Evolutionary conservation across 2,888 invertebrate genomes (phyloP).

Genomic region (Scaptomyza caliginosa): DNA sequence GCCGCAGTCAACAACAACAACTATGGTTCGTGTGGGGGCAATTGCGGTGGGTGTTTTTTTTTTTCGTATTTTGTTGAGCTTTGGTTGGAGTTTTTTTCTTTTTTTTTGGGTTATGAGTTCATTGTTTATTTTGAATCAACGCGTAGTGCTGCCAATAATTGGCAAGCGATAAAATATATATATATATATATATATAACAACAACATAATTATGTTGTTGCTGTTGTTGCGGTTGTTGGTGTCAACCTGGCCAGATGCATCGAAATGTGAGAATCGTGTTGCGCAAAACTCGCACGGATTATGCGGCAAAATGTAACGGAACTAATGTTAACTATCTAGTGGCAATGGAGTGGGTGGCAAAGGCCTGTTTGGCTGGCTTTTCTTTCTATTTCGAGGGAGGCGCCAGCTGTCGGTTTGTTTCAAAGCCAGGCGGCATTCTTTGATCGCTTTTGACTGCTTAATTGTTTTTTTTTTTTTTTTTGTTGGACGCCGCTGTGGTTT

Average conservation of each 20-base stretch:
- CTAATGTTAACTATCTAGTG: slow-evolving; percentile 12
- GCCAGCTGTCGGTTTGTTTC: slow-evolving; percentile 63
- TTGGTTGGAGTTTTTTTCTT: background rate
- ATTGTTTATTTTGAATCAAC: slow-evolving; percentile 68
- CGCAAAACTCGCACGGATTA: slow-evolving; percentile 37
- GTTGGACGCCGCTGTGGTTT: slow-evolving; percentile 58
- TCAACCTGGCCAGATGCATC: slow-evolving; percentile 59
- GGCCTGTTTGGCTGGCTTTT: background rate
- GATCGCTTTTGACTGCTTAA: slow-evolving; percentile 68
- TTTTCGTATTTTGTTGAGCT: slow-evolving; percentile 1
- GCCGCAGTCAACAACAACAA: slow-evolving; percentile 54
- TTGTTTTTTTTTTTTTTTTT: slow-evolving; percentile 40
- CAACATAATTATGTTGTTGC: slow-evolving; percentile 51
- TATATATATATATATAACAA: slow-evolving; percentile 13
- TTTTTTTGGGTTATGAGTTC: slow-evolving; percentile 43
- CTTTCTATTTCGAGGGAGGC: slow-evolving; percentile 35
- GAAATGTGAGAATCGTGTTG: slow-evolving; percentile 24
- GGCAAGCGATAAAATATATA: slow-evolving; percentile 59
- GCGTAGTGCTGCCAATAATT: slow-evolving; percentile 71
- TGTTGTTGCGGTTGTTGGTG: slow-evolving; percentile 41
- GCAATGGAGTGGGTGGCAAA: background rate
- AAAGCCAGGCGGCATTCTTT: slow-evolving; percentile 59
- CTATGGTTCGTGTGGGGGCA: slow-evolving; percentile 9
- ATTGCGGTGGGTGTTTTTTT: slow-evolving; percentile 1
- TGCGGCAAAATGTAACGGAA: slow-evolving; percentile 38